Base-by-base conservation (phyloP, 2,888 invertebrate species). In the Cepaea hortensis region DNA sequence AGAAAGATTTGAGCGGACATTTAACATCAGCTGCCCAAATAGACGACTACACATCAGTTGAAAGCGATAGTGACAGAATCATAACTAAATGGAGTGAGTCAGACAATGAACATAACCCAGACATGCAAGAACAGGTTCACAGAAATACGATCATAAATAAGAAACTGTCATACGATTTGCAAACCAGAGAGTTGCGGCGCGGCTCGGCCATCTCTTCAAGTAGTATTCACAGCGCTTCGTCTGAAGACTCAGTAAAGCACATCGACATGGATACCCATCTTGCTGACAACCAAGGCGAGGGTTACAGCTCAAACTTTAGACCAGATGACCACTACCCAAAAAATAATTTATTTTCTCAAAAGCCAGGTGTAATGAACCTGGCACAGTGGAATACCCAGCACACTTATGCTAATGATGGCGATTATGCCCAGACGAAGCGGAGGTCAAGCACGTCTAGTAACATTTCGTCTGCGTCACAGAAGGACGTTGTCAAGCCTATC, bases 151-250 rank as follows among this genome's bases (percentile, higher is more conserved):
- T n/a, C 48, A 65, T 46, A 48, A 65, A 84, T 3, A 62, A 50
- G 9, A 35, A 35, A 9, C 18, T 62, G 48, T 84, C 77, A 9
- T 62, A 50, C 23, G 76, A 65, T 77, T 65, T 84, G 11, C 76
- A 84, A 11, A 68, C 76, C 76, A 68, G 76, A 50, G 50, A 65
- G 50, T 35, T 23, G 18, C 18, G n/a, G 4, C 23, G 83, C 13
- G 61, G 50, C 7, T 61, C 75, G 11, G 4, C 46, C 7, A 73
- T 48, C 4, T 77, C 80, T 0, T 4, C 62, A 3, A 77, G 65
- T 68, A 84, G 77, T 50, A 6, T n/a, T 18, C 62, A 68, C 48
- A 84, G 84, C 20, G 50, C 13, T 23, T 35, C 77, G 13, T 77
- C 84, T 11, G 23, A 23, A 73, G 23, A 18, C 5, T 75, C 83